Conservation (phyloP, 2,113 vertebrate genomes). For the Genyomyrus donnyi region DNA sequence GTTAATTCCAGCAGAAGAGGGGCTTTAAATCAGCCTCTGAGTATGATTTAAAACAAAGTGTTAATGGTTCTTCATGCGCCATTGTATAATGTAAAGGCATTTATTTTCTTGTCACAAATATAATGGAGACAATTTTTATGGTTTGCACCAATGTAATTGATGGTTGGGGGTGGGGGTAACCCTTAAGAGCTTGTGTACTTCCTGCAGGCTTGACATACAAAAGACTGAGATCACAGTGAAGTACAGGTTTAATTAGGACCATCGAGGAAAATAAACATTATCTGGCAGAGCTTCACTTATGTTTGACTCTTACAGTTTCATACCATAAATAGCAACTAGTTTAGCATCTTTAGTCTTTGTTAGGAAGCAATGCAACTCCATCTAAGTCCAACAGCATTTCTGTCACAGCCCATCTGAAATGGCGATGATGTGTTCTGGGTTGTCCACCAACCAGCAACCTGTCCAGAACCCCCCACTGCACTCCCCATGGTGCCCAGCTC, state of each 20-base stretch:
- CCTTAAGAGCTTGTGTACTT: background rate
- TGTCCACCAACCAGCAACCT: background rate
- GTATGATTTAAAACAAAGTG: slow-evolving; percentile 3
- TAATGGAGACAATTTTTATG: slow-evolving; percentile 11
- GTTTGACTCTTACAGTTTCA: background rate
- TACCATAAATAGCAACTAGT: background rate
- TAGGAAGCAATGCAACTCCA: background rate
- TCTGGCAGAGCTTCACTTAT: background rate
- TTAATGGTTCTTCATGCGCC: background rate
- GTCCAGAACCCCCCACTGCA: background rate
- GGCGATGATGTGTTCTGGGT: background rate
- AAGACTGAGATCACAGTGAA: background rate
- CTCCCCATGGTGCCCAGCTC: background rate
- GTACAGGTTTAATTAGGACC: background rate
- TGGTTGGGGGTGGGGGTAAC: background rate
- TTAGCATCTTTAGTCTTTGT: background rate
- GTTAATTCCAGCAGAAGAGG: background rate
- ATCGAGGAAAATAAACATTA: background rate
- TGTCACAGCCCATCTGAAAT: background rate
- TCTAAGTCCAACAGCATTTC: background rate
- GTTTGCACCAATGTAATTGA: background rate
- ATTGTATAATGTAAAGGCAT: slow-evolving; percentile 4
- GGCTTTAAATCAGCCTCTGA: background rate
- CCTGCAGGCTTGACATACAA: background rate
- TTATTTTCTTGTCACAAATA: slow-evolving; percentile 16